Evolutionary conservation across 2,888 invertebrate species (phyloP).

Genomic region (Cylloceria caligata): DNA sequence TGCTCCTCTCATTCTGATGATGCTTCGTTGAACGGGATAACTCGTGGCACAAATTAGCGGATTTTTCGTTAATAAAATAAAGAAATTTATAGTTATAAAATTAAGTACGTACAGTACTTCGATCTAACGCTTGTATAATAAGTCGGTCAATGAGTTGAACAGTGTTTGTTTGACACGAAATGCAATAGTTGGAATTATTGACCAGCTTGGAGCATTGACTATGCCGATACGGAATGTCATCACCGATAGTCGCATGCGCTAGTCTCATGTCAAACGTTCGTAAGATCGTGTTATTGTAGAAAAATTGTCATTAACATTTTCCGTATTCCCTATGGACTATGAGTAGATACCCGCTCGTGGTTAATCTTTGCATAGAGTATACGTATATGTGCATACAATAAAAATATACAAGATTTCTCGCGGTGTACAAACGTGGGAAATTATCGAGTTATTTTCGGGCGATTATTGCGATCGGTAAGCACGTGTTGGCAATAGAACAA

Average conservation of each 20-base stretch:
- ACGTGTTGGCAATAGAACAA: too few relatives aligned
- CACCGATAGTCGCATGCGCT: constrained; percentile 26
- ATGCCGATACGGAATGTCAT: constrained; percentile 45
- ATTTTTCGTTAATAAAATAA: neutral
- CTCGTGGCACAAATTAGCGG: constrained; percentile 6
- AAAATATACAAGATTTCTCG: too few relatives aligned
- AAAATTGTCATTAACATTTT: constrained; percentile 61
- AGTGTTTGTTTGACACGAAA: neutral
- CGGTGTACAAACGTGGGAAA: too few relatives aligned
- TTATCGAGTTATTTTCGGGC: too few relatives aligned
- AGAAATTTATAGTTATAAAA: too few relatives aligned
- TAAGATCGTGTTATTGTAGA: constrained; percentile 34
- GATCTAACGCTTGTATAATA: neutral
- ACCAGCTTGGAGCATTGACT: neutral
- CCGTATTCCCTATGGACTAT: constrained; percentile 13
- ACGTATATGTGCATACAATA: neutral
- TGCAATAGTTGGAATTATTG: neutral
- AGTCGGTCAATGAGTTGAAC: neutral
- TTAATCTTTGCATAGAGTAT: neutral
- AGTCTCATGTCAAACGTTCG: constrained; percentile 3
- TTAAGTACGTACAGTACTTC: neutral
- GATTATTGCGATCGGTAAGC: too few relatives aligned
- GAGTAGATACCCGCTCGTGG: neutral
- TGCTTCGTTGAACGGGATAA: neutral
- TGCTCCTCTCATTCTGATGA: constrained; percentile 10